A percentile compares a stretch with the other conserved stretches of the same genome.
phyloP scores from a whole-genome alignment of 1,140 invertebrate genomes.

The Globodera rostochiensis region DNA sequence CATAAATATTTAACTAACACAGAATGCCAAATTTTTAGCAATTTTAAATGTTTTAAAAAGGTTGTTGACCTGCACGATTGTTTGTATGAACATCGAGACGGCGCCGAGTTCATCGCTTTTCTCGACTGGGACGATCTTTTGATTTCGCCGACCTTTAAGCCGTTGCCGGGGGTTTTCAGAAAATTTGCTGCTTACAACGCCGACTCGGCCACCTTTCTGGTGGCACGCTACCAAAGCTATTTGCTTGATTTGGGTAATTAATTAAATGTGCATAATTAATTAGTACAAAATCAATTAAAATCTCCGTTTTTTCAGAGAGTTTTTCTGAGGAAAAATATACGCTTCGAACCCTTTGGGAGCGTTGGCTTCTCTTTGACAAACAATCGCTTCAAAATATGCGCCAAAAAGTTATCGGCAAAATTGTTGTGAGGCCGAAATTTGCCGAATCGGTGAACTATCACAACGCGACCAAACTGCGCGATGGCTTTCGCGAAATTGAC shows the following conservation, averaged over 20 bases:
- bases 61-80: conserved; percentile 33
- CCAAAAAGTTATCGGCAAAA: not conserved
- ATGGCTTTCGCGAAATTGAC: not conserved
- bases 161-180: conserved; percentile 9
- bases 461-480: not conserved
- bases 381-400: not conserved
- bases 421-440: not conserved
- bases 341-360: not conserved
- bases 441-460: conserved; percentile 9
- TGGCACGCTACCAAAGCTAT: conserved; percentile 2
- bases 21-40: too few relatives aligned
- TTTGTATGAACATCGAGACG: conserved; percentile 40
- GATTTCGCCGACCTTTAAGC: conserved; percentile 22
- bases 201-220: conserved; percentile 17
- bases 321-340: not conserved
- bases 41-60: not conserved
- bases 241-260: not conserved
- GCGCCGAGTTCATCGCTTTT: conserved; percentile 42
- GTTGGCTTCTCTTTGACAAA: conserved; percentile 5
- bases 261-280: not conserved
- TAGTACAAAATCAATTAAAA: not conserved
- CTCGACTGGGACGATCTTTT: conserved; percentile 41
- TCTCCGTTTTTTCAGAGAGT: not conserved
- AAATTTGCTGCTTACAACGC: conserved; percentile 1
- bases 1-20: too few relatives aligned